These are phyloP conservation scores for Cremastinae sp. DNA, from an alignment of 2,888 invertebrate genomes.

Conservation along the genomic window DNA sequence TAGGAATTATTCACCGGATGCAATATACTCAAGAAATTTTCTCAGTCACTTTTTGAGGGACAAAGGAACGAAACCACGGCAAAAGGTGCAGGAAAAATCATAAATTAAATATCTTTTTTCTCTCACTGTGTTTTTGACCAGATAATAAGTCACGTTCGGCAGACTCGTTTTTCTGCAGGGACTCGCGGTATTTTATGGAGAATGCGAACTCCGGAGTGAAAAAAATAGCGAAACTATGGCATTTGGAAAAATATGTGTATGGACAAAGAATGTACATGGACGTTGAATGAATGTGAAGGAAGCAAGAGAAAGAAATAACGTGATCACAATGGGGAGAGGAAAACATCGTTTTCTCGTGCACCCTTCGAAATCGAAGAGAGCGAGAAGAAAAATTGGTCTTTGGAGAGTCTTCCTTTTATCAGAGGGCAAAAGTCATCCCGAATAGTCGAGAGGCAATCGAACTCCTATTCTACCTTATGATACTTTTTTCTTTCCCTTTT, in stretches of 20 bases:
- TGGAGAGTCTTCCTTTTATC: constrained; percentile 32
- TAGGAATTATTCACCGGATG: no score
- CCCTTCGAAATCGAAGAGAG: constrained; percentile 26
- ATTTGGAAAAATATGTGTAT: background rate
- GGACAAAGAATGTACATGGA: constrained; percentile 12
- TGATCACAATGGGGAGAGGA: constrained; percentile 32
- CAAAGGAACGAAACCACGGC: no score
- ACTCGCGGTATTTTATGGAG: constrained; percentile 31
- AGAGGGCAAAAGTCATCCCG: constrained; percentile 47
- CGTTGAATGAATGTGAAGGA: constrained; percentile 10
- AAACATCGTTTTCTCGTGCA: constrained; percentile 20
- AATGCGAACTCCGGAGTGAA: constrained; percentile 24
- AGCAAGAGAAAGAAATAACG: constrained; percentile 8
- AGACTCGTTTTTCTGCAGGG: constrained; percentile 24
- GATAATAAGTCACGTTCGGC: constrained; percentile 11
- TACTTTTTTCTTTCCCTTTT: constrained; percentile 21
- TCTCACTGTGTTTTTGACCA: no score
- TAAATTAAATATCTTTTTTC: no score
- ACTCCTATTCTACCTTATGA: constrained; percentile 34
- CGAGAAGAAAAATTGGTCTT: constrained; percentile 15
- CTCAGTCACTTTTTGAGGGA: no score
- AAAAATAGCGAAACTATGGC: constrained; percentile 11
- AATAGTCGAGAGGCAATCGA: constrained; percentile 44
- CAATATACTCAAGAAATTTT: no score
- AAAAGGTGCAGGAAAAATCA: no score